Percentiles rank a stretch among this genome's conserved stretches.
Evolutionary conservation across 37 sponge, comb jelly and placozoan species (phyloP).

Genomic region (Axinella damicornis): DNA sequence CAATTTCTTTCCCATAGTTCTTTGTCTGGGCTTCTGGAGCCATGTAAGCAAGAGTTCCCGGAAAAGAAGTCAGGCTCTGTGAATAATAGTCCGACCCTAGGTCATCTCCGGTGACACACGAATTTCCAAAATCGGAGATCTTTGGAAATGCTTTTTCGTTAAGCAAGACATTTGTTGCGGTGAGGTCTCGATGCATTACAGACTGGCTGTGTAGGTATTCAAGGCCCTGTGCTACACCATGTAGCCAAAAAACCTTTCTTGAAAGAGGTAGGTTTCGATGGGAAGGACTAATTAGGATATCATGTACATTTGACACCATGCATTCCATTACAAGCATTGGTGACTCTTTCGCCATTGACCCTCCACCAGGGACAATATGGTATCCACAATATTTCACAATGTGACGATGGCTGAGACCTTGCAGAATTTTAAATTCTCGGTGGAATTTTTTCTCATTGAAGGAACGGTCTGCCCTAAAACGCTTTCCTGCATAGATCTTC

Average conservation of each 20-base stretch:
- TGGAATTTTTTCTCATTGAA: background rate
- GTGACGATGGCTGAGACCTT: background rate
- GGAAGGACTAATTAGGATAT: background rate
- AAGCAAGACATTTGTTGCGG: background rate
- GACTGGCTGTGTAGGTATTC: background rate
- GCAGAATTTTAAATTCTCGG: background rate
- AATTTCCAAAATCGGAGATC: conserved; percentile 14
- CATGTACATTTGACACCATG: background rate
- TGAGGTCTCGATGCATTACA: conserved; percentile 12
- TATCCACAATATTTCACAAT: background rate
- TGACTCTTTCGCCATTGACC: background rate
- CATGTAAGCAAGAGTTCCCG: background rate
- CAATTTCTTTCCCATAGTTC: background rate
- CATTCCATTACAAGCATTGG: background rate
- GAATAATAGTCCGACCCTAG: background rate
- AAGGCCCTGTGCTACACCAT: background rate
- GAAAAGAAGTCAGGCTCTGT: background rate
- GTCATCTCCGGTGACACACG: background rate
- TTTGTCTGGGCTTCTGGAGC: background rate
- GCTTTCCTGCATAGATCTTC: background rate
- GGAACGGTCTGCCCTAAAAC: background rate
- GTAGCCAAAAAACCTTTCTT: background rate
- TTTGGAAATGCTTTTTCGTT: background rate
- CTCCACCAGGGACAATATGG: background rate
- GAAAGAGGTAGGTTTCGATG: background rate